Evolutionary conservation across 2,888 invertebrate species (phyloP), one percentile per base, ranked within the genome.

Genomic region (Trachelus stipa): DNA sequence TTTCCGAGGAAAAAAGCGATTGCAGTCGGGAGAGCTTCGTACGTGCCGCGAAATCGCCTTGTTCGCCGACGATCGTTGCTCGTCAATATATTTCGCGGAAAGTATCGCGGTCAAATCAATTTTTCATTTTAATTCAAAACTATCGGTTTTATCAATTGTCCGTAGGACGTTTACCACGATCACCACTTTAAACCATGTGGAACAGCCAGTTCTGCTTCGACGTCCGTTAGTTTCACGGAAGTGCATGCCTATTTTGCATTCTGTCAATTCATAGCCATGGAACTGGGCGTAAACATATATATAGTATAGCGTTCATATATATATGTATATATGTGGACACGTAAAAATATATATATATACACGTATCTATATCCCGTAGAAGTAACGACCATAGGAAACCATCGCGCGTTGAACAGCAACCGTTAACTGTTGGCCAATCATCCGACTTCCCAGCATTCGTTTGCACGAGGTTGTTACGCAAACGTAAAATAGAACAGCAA

Each of bases 401-500:
- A 23, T 40, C 40, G 40, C 40, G 40, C 15, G 40, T 23, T 23
- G 6, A 40, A 40, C 40, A 6, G 40, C 40, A 40, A 40, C 40
- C 40, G 40, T 40, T 40, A 15, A 23, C 15, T 23, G 9, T 56
- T 9, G 23, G 56, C 56, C 56, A 15, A 56, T 56, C 56, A 56
- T 56, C 56, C 23, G 23, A 56, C 23, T 56, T 15, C 15, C 56
- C 56, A 80, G 77, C 77, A 81, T 86, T 82, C 80, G 81, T 84
- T 83, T 80, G 80, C 81, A 82, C 80, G 81, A 83, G 80, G 81
- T 84, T 84, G 23, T 56, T 56, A 56, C 56, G 23, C 23, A 23
- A 12, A 30, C 73, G 37, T 77, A 56, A 73, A 73, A 12, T 56
- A 30, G 73, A 33, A 68, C 75, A 69, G 75, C 77, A 80, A 81